phyloP scores from a whole-genome alignment of 2,888 invertebrate species.

The Amorpha juglandis region DNA sequence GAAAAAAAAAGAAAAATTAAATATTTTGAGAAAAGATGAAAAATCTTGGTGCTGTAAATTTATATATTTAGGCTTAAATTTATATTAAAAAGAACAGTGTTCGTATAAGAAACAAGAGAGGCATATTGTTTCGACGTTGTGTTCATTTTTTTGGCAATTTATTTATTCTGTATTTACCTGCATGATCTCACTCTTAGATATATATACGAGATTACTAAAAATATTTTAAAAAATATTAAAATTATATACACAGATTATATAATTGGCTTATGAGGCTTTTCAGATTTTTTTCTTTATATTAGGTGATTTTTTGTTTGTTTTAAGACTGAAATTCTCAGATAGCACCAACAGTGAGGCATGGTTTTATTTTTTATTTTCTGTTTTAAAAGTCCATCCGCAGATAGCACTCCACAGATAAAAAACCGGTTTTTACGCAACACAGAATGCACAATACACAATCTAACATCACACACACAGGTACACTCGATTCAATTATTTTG shows the following conservation, averaged over 20 bases:
- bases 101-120: constrained; percentile 82
- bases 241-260: constrained; percentile 75
- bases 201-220: constrained; percentile 83
- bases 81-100: constrained; percentile 77
- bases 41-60: constrained; percentile 85
- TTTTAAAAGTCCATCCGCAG: constrained; percentile 63
- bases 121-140: constrained; percentile 81
- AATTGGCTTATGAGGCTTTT: constrained; percentile 83
- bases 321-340: constrained; percentile 76
- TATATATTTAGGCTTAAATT: constrained; percentile 84
- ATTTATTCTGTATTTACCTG: constrained; percentile 81
- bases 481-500: neutral
- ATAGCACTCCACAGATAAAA: constrained; percentile 58
- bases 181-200: constrained; percentile 83
- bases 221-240: constrained; percentile 69
- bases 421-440: constrained; percentile 45
- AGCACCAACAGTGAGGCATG: constrained; percentile 71
- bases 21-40: constrained; percentile 82
- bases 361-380: constrained; percentile 42
- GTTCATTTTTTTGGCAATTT: constrained; percentile 82
- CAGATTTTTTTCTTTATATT: constrained; percentile 69
- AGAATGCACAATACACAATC: constrained; percentile 27
- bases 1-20: constrained; percentile 68
- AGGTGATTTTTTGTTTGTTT: constrained; percentile 70
- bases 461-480: constrained; percentile 21